phyloP scores from a whole-genome alignment of 2,888 invertebrate species.

The Asteroscopus sphinx region DNA sequence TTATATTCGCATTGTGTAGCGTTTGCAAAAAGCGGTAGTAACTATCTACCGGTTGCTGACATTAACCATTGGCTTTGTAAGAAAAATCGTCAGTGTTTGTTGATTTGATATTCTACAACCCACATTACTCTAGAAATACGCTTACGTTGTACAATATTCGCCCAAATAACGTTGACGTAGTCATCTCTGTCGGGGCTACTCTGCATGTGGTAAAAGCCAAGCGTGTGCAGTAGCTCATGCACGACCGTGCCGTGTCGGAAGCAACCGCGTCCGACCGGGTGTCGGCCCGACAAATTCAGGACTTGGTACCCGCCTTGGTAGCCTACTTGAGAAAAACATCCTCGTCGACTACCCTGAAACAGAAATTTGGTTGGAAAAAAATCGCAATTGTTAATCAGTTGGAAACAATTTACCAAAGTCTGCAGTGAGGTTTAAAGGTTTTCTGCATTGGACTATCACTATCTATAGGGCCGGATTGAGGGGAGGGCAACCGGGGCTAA shows the following conservation, averaged over 20 bases:
- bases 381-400: too few species aligned
- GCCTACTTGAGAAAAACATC: conserved; percentile 88
- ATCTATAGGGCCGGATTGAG: too few species aligned
- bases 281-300: conserved; percentile 89
- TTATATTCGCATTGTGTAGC: conserved; percentile 67
- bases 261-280: conserved; percentile 90
- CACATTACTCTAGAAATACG: conserved; percentile 3
- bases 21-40: conserved; percentile 34
- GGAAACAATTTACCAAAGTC: too few species aligned
- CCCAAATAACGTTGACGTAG: conserved; percentile 93
- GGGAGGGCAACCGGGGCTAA: too few species aligned
- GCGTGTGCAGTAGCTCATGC: conserved; percentile 94
- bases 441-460: too few species aligned
- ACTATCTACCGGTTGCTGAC: conserved; percentile 27
- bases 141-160: conserved; percentile 91
- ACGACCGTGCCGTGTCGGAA: conserved; percentile 92
- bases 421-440: too few species aligned
- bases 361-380: too few species aligned
- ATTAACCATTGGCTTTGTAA: conserved; percentile 10
- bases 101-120: background rate
- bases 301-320: conserved; percentile 87
- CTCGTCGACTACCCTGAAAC: conserved; percentile 80
- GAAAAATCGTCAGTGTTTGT: conserved; percentile 22
- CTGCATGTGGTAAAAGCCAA: conserved; percentile 96
- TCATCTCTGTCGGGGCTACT: conserved; percentile 94